Base-by-base conservation (phyloP, 2,113 vertebrate species). In the Phaethon lepturus region DNA sequence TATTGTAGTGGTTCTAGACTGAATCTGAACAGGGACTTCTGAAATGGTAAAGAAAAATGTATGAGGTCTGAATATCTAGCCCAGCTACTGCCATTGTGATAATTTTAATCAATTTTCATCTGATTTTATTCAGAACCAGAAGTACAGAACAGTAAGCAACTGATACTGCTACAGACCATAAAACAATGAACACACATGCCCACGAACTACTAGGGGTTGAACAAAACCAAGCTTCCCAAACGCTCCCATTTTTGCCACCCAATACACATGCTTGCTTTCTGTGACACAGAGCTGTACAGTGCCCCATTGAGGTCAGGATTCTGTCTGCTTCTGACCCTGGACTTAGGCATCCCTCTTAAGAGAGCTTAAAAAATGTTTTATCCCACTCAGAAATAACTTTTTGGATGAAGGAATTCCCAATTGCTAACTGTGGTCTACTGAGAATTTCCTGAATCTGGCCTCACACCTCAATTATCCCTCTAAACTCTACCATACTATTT, bases 381-480 rank as follows among this genome's bases (percentile, higher is more conserved):
- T 72, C 28, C 45, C 74, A 40, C 49, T 53, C 78, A 86, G 62
- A 72, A 95, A 83, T 31, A 11, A 60, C 20, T 76, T 90, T 80
- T 23, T 72, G 71, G 35, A 91, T 88, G 33, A 90, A 90, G 35
- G 62, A 95, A 88, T 73, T 90, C 52, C 56, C 81, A 90, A 1
- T 18, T 78, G 60, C 53, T 68, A 82, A 88, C 35, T 90, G 71
- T 62, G 86, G 71, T 79, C 58, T 86, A 62, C 75, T 31, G 22
- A 76, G 62, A 95, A 93, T 83, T 90, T 82, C 86, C 52, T 87
- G 68, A 63, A 49, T 64, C 44, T 72, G 64, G 56, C 52, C 62
- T 83, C 53, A 53, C 20, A 85, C 26, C 84, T 90, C 92, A 93
- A 66, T 76, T 88, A 88, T 49, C 60, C 74, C 44, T 68, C 64